These are phyloP conservation scores for Ictidomys tridecemlineatus DNA, from an alignment of 2,113 vertebrate species.

Conservation along the genomic window DNA sequence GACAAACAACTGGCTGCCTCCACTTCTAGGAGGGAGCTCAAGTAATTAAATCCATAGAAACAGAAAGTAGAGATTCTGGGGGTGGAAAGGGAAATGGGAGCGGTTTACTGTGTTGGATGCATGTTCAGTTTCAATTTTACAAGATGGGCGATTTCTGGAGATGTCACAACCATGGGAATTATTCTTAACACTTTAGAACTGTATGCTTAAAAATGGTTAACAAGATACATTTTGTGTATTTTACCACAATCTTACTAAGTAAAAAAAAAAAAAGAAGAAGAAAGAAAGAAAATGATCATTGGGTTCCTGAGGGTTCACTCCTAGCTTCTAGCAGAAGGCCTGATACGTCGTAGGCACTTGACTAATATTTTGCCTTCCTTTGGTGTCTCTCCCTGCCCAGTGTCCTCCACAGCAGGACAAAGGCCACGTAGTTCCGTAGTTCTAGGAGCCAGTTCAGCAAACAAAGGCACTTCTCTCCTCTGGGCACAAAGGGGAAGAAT, in stretches of 20 bases:
- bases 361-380: conserved; percentile 60
- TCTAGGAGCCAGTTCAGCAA: conserved; percentile 54
- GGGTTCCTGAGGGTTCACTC: neutral
- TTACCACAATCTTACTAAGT: neutral
- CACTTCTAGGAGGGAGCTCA: neutral
- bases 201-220: neutral
- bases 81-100: neutral
- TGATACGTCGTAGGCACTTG: conserved; percentile 2
- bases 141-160: conserved; percentile 3
- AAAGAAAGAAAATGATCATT: neutral
- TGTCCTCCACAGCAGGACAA: conserved; percentile 18
- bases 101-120: neutral
- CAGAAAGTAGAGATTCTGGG: neutral
- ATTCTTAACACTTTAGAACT: neutral
- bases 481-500: conserved; percentile 53
- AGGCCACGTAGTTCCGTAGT: neutral
- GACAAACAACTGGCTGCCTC: neutral
- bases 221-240: neutral
- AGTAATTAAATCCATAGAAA: conserved; percentile 10
- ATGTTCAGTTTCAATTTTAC: neutral
- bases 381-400: conserved; percentile 12
- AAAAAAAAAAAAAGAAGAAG: neutral
- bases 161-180: neutral
- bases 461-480: conserved; percentile 66
- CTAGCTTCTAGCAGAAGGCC: neutral